Evolutionary conservation across 1,140 invertebrate genomes (phyloP).

Genomic region (Drosophila murphyi): DNA sequence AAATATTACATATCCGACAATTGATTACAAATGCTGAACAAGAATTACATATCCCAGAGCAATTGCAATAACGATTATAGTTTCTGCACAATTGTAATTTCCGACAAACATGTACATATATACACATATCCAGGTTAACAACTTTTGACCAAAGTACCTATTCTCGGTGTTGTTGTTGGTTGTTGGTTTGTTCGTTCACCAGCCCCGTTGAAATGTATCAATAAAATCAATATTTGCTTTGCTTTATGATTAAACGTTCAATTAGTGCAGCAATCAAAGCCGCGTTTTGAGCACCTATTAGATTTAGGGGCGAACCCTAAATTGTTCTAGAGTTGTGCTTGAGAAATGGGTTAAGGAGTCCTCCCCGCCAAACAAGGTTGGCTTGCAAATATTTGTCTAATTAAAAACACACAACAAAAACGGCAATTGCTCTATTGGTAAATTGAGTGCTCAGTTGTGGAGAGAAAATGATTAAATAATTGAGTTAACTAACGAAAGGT

Average conservation of each 20-base stretch:
- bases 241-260: constrained; percentile 64
- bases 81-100: neutral
- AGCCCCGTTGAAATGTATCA: constrained; percentile 51
- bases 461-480: neutral
- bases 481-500: constrained; percentile 5
- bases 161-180: constrained; percentile 10
- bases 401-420: constrained; percentile 30
- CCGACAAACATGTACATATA: neutral
- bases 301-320: constrained; percentile 6
- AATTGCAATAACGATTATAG: neutral
- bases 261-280: constrained; percentile 70
- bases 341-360: constrained; percentile 10
- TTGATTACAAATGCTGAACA: no score
- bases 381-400: constrained; percentile 67
- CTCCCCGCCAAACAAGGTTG: constrained; percentile 13
- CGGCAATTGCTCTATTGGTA: neutral
- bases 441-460: constrained; percentile 19
- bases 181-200: constrained; percentile 8
- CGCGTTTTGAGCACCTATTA: constrained; percentile 4
- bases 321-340: constrained; percentile 11
- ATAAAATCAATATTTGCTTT: constrained; percentile 73
- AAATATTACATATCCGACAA: no score
- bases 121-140: constrained; percentile 8
- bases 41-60: neutral
- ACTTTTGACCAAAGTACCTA: constrained; percentile 34